Evolutionary conservation across 2,797 vertebrate species (phyloP).

Genomic region (Peromyscus aztecus): DNA sequence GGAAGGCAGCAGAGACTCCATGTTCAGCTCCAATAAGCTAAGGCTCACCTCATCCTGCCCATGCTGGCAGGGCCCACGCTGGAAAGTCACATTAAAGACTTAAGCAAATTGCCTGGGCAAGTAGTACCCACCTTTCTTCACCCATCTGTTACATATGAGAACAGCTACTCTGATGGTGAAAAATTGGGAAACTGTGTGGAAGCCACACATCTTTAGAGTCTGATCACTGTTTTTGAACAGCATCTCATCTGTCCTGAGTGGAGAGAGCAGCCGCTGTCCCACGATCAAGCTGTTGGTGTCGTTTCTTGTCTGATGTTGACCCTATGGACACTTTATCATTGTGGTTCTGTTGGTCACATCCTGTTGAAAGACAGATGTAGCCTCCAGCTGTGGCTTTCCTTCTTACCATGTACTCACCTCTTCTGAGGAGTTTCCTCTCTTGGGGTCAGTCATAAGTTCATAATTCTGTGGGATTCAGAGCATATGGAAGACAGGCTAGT

Average conservation of each 20-base stretch:
- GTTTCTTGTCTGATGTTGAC: not conserved
- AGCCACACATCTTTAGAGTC: not conserved
- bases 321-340: not conserved
- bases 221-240: not conserved
- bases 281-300: not conserved
- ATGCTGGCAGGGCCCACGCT: not conserved
- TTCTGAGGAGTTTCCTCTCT: not conserved
- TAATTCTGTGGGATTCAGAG: not conserved
- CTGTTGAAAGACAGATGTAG: rapidly evolving
- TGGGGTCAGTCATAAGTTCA: not conserved
- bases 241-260: not conserved
- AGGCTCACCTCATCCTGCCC: not conserved
- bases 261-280: not conserved
- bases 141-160: not conserved
- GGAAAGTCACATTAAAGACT: not conserved
- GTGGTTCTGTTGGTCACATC: not conserved
- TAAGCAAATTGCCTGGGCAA: not conserved
- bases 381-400: not conserved
- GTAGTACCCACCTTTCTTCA: not conserved
- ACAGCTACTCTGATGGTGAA: not conserved
- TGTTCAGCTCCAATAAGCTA: not conserved
- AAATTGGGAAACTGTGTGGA: not conserved
- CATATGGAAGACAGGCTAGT: not conserved
- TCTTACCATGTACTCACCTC: not conserved
- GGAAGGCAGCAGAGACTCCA: not conserved